Base-by-base conservation (phyloP, 2,888 invertebrate species). In the Noctua fimbriata region DNA sequence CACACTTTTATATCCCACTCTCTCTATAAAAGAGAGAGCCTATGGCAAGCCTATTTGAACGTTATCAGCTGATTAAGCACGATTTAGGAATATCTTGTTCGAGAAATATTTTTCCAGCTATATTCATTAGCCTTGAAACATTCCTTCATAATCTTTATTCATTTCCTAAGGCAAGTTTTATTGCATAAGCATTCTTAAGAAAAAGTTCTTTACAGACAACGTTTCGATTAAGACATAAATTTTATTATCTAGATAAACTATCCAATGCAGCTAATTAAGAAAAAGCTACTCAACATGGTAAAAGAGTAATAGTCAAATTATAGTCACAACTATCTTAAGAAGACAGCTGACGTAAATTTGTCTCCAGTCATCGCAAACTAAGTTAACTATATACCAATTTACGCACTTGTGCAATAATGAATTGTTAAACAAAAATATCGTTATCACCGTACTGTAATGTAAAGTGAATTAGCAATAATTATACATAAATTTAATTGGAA, bases 381-480 rank as follows among this genome's bases (percentile, higher is more conserved):
- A 28, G 18, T 70, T 28, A 41, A 49, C 47, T 79, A 28, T 47
- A 66, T 3, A 41, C 58, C 47, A 60, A 71, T 77, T 60, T 67
- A 55, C 24, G 49, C 32, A 7, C 0, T 10, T 58, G 9, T 32
- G 4, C 21, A 41, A 65, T 73, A 70, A 52, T 69, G 3, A 63
- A 7, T 78, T 84, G 60, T 52, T 36, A 47, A 69, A 65, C 44
- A 69, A 49, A 14, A 63, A 24, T 77, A 69, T 65, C 63, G 16
- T 67, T 76, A 74, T 77, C 44, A 72, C 49, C 16, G 18, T 16
- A 41, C 28, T n/a, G 47, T 21, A 47, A 32, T 69, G 73, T 60
- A 77, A 81, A 77, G n/a, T 55, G 12, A 74, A 78, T 63, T 77
- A 82, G 41, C 69, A 73, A 83, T 73, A 72, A 81, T 81, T 83